Conservation (phyloP, 2,888 invertebrate species). For the Athalia circularis region DNA sequence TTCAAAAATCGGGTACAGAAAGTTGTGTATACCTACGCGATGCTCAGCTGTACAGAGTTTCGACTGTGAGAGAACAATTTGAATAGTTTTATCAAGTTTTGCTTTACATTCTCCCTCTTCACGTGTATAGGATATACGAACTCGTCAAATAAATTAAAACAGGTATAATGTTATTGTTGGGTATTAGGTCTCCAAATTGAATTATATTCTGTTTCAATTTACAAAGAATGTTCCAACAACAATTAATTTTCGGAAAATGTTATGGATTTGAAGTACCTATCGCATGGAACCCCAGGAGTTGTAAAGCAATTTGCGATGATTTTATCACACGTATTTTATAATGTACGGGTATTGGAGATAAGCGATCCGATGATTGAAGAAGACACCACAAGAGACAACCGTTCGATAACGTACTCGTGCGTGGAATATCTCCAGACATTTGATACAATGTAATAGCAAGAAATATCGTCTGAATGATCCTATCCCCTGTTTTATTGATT, state of each 20-base stretch:
- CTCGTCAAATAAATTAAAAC: constrained; percentile 3
- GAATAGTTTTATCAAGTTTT: constrained; percentile 26
- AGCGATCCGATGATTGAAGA: too few species aligned
- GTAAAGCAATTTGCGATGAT: too few species aligned
- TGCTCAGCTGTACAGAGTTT: background rate
- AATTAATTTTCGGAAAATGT: too few species aligned
- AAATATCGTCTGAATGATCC: too few species aligned
- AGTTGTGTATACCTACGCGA: background rate
- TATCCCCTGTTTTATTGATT: too few species aligned
- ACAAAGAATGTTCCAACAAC: too few species aligned
- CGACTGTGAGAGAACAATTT: constrained; percentile 11
- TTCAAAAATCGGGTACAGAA: background rate
- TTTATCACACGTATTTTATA: too few species aligned
- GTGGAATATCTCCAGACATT: too few species aligned
- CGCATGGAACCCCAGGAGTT: background rate
- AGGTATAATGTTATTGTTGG: background rate
- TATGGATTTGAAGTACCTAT: background rate
- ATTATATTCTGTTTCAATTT: background rate
- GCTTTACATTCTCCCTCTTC: background rate
- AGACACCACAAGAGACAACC: too few species aligned
- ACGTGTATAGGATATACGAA: background rate
- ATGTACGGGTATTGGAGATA: too few species aligned
- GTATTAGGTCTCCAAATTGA: background rate
- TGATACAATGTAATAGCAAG: too few species aligned
- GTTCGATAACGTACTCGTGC: too few species aligned